Evolutionary conservation across 2,888 invertebrate genomes (phyloP), one percentile per base, ranked within the genome.

Genomic region (Merodon equestris): DNA sequence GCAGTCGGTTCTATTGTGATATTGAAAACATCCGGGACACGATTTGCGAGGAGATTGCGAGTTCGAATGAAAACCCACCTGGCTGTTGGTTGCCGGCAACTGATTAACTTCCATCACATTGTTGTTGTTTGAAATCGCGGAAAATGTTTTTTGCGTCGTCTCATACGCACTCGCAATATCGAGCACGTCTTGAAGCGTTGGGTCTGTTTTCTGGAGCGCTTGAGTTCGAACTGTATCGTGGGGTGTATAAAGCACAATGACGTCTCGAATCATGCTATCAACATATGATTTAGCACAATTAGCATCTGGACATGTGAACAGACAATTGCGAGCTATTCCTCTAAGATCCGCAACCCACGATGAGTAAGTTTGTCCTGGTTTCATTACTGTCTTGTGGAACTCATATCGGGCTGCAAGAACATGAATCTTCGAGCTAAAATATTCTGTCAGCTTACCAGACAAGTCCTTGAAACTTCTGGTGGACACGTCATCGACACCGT

Each of bases 131-230:
- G n/a, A n/a, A n/a, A n/a, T n/a, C n/a, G n/a, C n/a, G n/a, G n/a
- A 27, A 18, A 67, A 57, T 10, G 50, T 57, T 34, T 68, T 68
- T 14, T 60, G 53, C 1, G 60, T 51, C n/a, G 47, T 18, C 27
- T 68, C 53, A 54, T 53, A 42, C 0, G 56, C 56, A 18, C 19
- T 42, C 13, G 54, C 42, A 9, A 42, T 56, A n/a, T 56, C 56
- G 5, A 66, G 50, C 48, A 66, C n/a, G 1, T 66, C 66, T 51
- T 19, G 3, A 18, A 70, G 19, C 4, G 19, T 40, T 53, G 70
- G 70, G 9, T 60, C 60, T 9, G 53, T 70, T 27, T 70, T 66
- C 64, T 68, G 64, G 50, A 75, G 54, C 47, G 40, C 14, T 19
- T 66, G 42, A 34, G 54, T 18, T 13, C 63, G 34, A 45, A 71